These are phyloP conservation scores for Propithecus deckenii DNA, from an alignment of 2,797 vertebrate species.

Conservation along the genomic window DNA sequence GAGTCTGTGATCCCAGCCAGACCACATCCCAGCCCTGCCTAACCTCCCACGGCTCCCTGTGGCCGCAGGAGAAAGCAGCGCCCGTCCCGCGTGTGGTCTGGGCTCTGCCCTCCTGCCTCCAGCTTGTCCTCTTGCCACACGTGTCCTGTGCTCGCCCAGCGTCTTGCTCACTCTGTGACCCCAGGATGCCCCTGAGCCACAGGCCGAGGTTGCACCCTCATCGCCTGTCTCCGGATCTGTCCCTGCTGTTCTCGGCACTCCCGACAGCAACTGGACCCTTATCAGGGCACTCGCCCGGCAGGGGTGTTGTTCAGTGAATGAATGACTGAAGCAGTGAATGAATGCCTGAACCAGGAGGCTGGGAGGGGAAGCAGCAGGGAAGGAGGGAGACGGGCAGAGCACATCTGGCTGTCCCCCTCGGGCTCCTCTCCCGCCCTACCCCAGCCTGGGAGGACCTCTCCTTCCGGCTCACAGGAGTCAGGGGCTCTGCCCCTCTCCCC, in stretches of 20 bases:
- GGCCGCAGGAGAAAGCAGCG: neutral
- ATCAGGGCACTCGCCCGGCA: neutral
- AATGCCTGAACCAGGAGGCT: neutral
- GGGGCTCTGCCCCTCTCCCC: slow-evolving; percentile 10
- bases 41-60: neutral
- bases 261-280: neutral
- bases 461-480: neutral
- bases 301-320: neutral
- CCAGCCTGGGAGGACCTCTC: rapidly evolving
- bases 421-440: no score
- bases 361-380: neutral
- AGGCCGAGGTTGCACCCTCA: neutral
- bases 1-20: neutral
- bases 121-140: neutral
- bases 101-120: neutral
- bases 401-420: no score
- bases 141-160: rapidly evolving
- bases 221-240: rapidly evolving
- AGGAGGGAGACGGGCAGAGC: neutral
- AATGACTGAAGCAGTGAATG: neutral
- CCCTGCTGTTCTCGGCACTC: rapidly evolving
- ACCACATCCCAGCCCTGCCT: no score
- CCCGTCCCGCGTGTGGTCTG: rapidly evolving
- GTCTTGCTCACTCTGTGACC: neutral
- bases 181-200: neutral